phyloP scores from a whole-genome alignment of 2,113 vertebrate genomes.

The Pelmatolapia mariae region DNA sequence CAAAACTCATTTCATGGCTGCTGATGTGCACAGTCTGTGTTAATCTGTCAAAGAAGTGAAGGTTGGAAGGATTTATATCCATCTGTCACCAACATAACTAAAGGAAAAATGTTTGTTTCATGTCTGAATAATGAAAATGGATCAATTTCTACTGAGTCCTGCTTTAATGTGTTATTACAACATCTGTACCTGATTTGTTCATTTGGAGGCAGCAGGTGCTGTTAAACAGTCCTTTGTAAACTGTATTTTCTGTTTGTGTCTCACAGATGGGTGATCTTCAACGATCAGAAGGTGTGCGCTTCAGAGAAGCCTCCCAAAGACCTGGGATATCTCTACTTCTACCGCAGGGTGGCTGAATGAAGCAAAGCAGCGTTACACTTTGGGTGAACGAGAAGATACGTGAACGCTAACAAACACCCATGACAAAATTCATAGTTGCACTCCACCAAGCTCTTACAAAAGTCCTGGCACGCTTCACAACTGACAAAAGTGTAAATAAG shows the following conservation, averaged over 20 bases:
- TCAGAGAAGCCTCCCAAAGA: slow-evolving; percentile 99
- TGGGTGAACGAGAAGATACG: too few relatives aligned
- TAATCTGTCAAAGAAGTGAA: not conserved
- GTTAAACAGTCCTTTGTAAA: not conserved
- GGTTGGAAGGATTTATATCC: not conserved
- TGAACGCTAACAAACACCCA: too few relatives aligned
- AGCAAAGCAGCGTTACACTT: too few relatives aligned
- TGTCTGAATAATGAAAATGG: not conserved
- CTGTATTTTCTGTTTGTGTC: not conserved
- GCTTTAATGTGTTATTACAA: not conserved
- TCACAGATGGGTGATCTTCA: slow-evolving; percentile 97
- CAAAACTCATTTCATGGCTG: not conserved
- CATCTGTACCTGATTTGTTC: not conserved
- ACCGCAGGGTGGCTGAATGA: too few relatives aligned
- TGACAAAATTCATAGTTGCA: too few relatives aligned
- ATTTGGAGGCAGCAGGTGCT: not conserved
- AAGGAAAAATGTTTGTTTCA: not conserved
- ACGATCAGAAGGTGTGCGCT: slow-evolving; percentile 98
- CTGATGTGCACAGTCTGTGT: not conserved
- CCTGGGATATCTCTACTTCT: too few relatives aligned
- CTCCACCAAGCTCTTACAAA: too few relatives aligned
- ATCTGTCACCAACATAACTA: not conserved
- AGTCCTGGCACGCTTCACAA: slow-evolving; percentile 60
- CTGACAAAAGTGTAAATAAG: slow-evolving; percentile 58
- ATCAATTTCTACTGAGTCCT: not conserved